These are phyloP conservation scores for Parnassius apollo DNA, from an alignment of 2,888 invertebrate genomes.

Conservation along the genomic window DNA sequence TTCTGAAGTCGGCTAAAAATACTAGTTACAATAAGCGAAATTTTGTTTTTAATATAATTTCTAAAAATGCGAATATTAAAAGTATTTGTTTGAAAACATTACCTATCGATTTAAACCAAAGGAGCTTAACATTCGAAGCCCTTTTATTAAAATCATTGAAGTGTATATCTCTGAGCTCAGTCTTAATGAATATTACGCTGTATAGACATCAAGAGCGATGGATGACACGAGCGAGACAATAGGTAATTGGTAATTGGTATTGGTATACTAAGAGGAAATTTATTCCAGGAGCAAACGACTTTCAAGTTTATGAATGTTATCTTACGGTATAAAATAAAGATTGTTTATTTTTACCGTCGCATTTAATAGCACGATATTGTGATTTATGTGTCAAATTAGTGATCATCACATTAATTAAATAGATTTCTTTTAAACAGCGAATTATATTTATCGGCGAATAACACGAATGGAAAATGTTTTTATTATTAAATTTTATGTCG, in stretches of 20 bases:
- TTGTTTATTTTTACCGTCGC: conserved; percentile 8
- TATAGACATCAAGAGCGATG: conserved; percentile 9
- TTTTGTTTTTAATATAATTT: conserved; percentile 3
- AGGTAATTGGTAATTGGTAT: conserved; percentile 41
- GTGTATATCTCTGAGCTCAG: conserved; percentile 3
- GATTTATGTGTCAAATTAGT: conserved; percentile 1
- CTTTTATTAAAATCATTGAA: conserved; percentile 14
- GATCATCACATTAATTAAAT: conserved; percentile 1
- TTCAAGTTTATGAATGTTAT: conserved; percentile 21
- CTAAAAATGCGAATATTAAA: neutral
- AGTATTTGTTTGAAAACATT: conserved; percentile 6
- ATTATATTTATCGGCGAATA: no score
- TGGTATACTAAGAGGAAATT: conserved; percentile 49
- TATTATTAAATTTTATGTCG: no score
- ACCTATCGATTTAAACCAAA: conserved; percentile 1
- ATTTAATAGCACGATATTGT: neutral
- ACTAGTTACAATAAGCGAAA: no score
- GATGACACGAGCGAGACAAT: conserved; percentile 37
- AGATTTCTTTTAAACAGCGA: conserved; percentile 1
- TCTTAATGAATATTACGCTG: neutral
- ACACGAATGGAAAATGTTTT: no score
- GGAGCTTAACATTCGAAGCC: conserved; percentile 4
- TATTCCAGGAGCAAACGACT: conserved; percentile 33
- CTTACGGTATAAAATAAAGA: conserved; percentile 18
- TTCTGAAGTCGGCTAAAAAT: no score